Conservation (phyloP, 2,113 vertebrate genomes). For the Cyphomyrus plagiostoma region DNA sequence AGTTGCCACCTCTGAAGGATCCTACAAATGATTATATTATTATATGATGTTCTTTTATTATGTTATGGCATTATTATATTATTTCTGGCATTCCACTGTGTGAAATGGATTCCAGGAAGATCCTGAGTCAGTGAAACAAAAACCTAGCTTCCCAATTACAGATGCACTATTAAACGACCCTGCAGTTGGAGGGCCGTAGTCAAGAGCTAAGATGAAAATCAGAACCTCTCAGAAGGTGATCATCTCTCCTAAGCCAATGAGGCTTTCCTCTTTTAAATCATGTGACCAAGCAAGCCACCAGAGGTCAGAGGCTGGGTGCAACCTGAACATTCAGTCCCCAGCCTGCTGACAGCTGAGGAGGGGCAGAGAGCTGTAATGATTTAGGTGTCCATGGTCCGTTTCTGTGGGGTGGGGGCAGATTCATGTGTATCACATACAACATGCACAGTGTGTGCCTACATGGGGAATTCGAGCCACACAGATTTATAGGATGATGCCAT, state of each 20-base stretch:
- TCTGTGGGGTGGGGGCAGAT: background rate
- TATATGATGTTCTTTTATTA: background rate
- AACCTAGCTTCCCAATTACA: background rate
- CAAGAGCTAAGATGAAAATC: background rate
- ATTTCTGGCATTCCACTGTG: background rate
- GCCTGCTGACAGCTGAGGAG: background rate
- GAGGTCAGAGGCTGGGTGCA: background rate
- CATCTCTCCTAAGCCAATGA: background rate
- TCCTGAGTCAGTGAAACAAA: background rate
- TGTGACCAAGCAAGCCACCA: background rate
- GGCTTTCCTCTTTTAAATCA: background rate
- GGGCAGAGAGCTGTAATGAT: background rate
- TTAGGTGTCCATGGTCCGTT: background rate
- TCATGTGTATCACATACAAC: background rate
- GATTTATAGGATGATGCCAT: background rate
- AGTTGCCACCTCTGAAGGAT: background rate
- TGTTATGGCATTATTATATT: background rate
- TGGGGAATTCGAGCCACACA: background rate
- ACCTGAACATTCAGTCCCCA: background rate
- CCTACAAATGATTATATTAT: background rate
- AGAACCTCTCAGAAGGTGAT: background rate
- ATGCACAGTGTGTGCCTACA: background rate
- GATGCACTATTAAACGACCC: background rate
- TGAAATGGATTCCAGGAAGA: background rate
- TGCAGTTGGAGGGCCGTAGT: background rate